Conservation (phyloP, 2,888 invertebrate species). For the Amphiduros pacificus region DNA sequence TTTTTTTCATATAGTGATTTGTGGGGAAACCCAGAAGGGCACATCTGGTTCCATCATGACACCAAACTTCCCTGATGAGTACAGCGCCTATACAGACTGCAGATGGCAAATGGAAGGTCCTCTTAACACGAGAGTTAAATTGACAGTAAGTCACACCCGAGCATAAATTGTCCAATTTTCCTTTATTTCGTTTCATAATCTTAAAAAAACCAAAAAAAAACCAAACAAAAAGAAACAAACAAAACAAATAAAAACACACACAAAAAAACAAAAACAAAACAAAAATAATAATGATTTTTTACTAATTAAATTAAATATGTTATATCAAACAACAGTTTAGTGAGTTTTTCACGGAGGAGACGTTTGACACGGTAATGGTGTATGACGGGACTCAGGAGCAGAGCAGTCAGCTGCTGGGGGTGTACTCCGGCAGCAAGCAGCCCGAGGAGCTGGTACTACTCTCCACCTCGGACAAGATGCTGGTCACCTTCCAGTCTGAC, state of each 20-base stretch:
- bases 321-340: no score
- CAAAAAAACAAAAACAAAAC: no score
- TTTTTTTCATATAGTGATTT: constrained; percentile 27
- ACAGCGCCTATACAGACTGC: constrained; percentile 37
- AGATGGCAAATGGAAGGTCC: constrained; percentile 41
- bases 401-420: constrained; percentile 28
- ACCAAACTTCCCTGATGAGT: constrained; percentile 35
- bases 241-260: no score
- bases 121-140: no score
- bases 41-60: constrained; percentile 35
- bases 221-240: no score
- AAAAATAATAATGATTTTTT: no score
- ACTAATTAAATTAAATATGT: no score
- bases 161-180: no score
- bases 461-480: constrained; percentile 36
- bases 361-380: constrained; percentile 38
- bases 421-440: constrained; percentile 32
- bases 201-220: no score
- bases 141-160: no score
- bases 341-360: constrained; percentile 35
- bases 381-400: constrained; percentile 37
- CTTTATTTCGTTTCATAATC: no score
- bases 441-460: no score
- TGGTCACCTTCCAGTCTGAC: constrained; percentile 41
- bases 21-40: constrained; percentile 35